Base-by-base conservation (phyloP, 1,140 invertebrate genomes). In the Acromyrmex echinatior region DNA sequence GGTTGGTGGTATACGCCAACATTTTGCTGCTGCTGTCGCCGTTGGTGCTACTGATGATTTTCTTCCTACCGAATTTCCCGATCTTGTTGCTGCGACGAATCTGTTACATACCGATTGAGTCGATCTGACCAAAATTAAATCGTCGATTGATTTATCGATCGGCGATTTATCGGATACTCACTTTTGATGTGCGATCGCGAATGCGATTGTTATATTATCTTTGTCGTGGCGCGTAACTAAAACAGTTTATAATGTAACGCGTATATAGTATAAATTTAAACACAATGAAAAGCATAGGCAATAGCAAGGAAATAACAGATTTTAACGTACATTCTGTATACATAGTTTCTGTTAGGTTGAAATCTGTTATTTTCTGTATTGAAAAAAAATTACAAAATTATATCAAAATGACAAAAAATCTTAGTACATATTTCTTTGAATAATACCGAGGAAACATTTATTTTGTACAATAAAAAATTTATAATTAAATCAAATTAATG, bases 61-160 rank as follows among this genome's bases (percentile, higher is more conserved):
- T 95, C 12, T 93, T 95, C 79, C 80, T 95, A 28, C 95, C 95
- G 53, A 94, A 95, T 88, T 95, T 95, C 74, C 95, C 95, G 12
- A 92, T 95, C 66, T 76, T 95, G 58, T 31, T 95, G 58, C 84
- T 95, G 18, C 91, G 95, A 58, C 93, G 95, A 78, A 94, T 95
- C 92, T 95, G 94, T 70, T 95, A 93, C 66, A 95, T 95, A 65
- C 94, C 94, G 2, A 93, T 95, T 18, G 95, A 95, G 79, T 93
- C 95, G 4, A 95, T 95, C 78, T 95, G 92, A 87, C 79, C 25
- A 31, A 49, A 25, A 58, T 82, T 31, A n/a, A 49, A 62, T 35
- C 62, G 58, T 10, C 31, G 31, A 49, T 53, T 35, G 66, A 9
- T 25, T 16, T 49, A 12, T 14, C 35, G 58, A 4, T 78, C 35